A percentile compares a stretch with the other conserved stretches of the same genome.
These are phyloP conservation scores for Heliconius melpomene DNA, from an alignment of 1,140 invertebrate genomes.

Conservation along the genomic window DNA sequence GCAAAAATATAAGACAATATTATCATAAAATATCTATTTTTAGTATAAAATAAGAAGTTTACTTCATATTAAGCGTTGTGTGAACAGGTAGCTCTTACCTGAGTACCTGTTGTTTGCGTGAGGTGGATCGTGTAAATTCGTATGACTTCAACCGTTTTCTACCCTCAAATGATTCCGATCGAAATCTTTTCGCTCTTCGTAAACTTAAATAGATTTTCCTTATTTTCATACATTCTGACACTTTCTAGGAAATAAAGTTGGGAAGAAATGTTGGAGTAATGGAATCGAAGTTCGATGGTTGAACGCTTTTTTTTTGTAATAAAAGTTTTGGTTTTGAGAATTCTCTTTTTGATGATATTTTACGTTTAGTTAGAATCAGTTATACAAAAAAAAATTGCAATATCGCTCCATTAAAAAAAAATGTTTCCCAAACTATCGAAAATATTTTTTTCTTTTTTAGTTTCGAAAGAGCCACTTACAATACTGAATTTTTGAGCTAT, in stretches of 20 bases:
- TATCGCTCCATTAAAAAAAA: no score
- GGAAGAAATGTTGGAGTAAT: neutral
- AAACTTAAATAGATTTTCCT: conserved; percentile 22
- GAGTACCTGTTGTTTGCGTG: conserved; percentile 22
- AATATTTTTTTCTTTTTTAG: no score
- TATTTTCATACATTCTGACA: conserved; percentile 8
- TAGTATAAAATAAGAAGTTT: neutral
- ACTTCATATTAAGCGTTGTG: neutral
- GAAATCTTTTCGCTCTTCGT: conserved; percentile 18
- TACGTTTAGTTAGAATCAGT: no score
- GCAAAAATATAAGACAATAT: neutral
- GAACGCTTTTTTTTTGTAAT: neutral
- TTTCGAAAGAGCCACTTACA: no score
- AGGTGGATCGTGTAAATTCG: conserved; percentile 35
- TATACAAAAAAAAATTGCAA: no score
- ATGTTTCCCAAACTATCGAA: no score
- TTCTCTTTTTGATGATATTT: neutral
- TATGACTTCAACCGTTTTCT: conserved; percentile 34
- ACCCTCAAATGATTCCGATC: conserved; percentile 34
- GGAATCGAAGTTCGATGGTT: neutral
- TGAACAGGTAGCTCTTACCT: conserved; percentile 21
- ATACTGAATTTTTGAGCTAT: neutral
- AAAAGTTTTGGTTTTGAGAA: neutral
- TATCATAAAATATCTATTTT: neutral
- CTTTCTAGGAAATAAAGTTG: conserved; percentile 4